Conservation (phyloP, 1,140 invertebrate genomes). For the Caerostris extrusa region DNA sequence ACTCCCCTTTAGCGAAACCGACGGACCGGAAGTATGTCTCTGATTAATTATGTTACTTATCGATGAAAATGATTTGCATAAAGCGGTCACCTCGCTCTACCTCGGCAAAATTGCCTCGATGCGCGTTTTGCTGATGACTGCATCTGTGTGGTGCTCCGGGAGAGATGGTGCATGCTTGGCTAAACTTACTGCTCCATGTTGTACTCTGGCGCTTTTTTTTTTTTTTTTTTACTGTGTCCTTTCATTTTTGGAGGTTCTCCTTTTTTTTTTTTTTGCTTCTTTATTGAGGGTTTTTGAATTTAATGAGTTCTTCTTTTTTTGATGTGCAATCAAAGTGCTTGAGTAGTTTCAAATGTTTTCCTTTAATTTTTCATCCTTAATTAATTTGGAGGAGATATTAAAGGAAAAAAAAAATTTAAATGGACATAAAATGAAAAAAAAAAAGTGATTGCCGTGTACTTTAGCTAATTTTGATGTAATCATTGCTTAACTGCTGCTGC, state of each 20-base stretch:
- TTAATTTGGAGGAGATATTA: not conserved
- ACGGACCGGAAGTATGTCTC: constrained; percentile 27
- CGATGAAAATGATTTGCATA: constrained; percentile 66
- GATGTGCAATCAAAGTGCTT: not conserved
- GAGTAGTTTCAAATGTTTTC: not conserved
- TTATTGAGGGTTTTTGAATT: not conserved
- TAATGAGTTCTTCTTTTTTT: not conserved
- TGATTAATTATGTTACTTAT: constrained; percentile 67
- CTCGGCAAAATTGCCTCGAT: constrained; percentile 16
- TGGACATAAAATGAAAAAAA: not conserved
- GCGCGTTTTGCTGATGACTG: constrained; percentile 19
- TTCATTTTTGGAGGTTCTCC: not conserved
- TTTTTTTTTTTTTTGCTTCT: not conserved
- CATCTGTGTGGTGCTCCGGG: not conserved
- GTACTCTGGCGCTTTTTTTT: not conserved
- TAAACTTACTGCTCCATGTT: not conserved
- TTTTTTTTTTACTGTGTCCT: not conserved
- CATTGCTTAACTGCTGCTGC: too few species aligned
- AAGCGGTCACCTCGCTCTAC: constrained; percentile 30
- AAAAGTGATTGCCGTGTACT: not conserved
- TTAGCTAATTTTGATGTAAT: too few species aligned
- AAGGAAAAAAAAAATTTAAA: not conserved
- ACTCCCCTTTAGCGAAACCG: not conserved
- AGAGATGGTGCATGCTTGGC: not conserved
- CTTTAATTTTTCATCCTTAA: not conserved